Evolutionary conservation across 2,797 vertebrate genomes (phyloP).

Genomic region (Girardinus metallicus): DNA sequence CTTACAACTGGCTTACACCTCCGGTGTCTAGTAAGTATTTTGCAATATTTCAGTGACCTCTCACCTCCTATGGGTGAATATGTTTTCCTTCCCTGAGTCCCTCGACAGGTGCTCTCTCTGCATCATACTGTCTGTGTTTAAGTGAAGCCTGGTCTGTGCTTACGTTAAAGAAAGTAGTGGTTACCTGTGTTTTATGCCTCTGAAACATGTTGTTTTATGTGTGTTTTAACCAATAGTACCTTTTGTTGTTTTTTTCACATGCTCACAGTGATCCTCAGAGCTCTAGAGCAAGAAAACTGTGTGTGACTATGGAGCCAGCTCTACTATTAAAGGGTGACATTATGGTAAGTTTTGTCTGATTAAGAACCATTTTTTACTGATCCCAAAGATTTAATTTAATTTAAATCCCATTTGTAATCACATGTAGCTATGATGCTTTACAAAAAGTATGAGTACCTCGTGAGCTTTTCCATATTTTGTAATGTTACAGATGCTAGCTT

Average conservation of each 20-base stretch:
- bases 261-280: conserved; percentile 81
- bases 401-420: background rate
- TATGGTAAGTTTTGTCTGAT: conserved; percentile 82
- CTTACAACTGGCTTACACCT: conserved; percentile 91
- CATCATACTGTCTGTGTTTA: conserved; percentile 61
- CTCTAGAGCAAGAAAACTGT: conserved; percentile 83
- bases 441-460: background rate
- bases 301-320: conserved; percentile 88
- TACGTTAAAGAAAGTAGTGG: conserved; percentile 50
- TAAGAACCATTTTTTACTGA: conserved; percentile 3
- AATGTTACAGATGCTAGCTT: background rate
- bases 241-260: conserved; percentile 10
- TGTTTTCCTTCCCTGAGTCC: conserved; percentile 22
- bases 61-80: conserved; percentile 17
- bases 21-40: conserved; percentile 88
- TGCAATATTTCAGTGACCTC: conserved; percentile 3
- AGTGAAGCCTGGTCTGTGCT: conserved; percentile 44
- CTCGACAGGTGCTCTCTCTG: conserved; percentile 46
- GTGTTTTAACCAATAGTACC: conserved; percentile 27
- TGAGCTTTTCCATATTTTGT: background rate
- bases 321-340: conserved; percentile 92
- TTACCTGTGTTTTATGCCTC: conserved; percentile 43
- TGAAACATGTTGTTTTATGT: conserved; percentile 56
- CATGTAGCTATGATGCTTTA: background rate
- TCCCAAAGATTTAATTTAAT: background rate